Conservation (phyloP, 2,888 invertebrate species). For the Eupsilia transversa region DNA sequence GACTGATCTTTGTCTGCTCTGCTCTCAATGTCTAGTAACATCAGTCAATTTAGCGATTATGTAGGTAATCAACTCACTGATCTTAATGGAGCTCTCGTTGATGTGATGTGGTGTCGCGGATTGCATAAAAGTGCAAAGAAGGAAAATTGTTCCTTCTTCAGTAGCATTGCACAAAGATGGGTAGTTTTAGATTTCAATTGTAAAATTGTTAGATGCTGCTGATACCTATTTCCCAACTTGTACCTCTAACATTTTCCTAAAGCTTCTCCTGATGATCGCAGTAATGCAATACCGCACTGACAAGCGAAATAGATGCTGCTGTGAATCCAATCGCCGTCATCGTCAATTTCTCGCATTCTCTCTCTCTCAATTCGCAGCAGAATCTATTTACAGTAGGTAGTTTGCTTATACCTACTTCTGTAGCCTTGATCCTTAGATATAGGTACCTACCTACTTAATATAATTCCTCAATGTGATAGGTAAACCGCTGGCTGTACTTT, state of each 20-base stretch:
- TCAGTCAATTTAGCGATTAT: slow-evolving; percentile 42
- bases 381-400: background rate
- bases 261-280: background rate
- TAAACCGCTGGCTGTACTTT: slow-evolving; percentile 91
- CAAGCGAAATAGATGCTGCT: background rate
- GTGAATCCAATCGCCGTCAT: background rate
- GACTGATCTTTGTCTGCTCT: slow-evolving; percentile 16
- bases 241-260: background rate
- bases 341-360: background rate
- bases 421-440: too few species aligned
- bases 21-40: slow-evolving; percentile 31
- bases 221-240: too few species aligned
- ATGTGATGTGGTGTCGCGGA: slow-evolving; percentile 9
- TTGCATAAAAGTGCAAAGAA: slow-evolving; percentile 19
- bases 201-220: slow-evolving; percentile 7
- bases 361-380: background rate
- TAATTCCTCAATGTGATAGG: slow-evolving; percentile 82
- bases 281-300: background rate
- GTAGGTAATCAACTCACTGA: slow-evolving; percentile 37
- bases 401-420: background rate
- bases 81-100: slow-evolving; percentile 19
- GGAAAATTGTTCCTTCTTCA: slow-evolving; percentile 1
- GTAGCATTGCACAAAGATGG: slow-evolving; percentile 7
- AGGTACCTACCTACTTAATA: too few species aligned
- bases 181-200: background rate